Evolutionary conservation across 2,113 vertebrate genomes (phyloP), one percentile per base, ranked within the genome.

Genomic region (Gorsachius goisagi): DNA sequence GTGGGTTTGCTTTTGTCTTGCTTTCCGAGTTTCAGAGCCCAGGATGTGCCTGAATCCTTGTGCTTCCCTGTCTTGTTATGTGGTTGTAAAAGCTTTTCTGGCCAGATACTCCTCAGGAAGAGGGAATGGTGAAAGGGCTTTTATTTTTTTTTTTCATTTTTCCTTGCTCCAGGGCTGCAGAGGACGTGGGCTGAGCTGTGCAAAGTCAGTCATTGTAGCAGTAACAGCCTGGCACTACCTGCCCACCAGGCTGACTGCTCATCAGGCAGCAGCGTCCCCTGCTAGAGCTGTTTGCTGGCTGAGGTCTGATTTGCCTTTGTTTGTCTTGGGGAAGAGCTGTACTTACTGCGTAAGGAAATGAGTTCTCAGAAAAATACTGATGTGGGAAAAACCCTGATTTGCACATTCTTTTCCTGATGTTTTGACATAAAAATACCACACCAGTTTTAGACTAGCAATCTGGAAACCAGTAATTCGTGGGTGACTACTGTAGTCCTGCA

Each of bases 331-430:
- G 85, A 91, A 90, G 72, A 90, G 76, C 82, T 94, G 82, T 35
- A 24, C 75, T 77, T 58, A 44, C 39, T 60, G 44, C 4, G 15
- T 84, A 44, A 78, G 74, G 71, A 95, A 96, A 88, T 73, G 76
- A 94, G 45, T 85, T 96, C 67, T 86, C 55, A 69, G 85, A 88
- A 95, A 95, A 94, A 92, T 16, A 79, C 33, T 6, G 1, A 53
- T 67, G 72, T 90, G 47, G 66, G 81, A 85, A 92, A 94, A 92
- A 22, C n/a, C 71, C 52, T 56, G 35, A 90, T 73, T 52, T 50
- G 67, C 59, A 73, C 11, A 9, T 80, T 56, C 47, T 79, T 84
- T 93, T 75, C 32, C 47, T 63, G 32, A 79, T 69, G 58, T 77
- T 91, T 88, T 91, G 78, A 55, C 63, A 78, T 90, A 68, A 78